Evolutionary conservation across 1,140 invertebrate genomes (phyloP).

Genomic region (Alviniconcha marisindica): DNA sequence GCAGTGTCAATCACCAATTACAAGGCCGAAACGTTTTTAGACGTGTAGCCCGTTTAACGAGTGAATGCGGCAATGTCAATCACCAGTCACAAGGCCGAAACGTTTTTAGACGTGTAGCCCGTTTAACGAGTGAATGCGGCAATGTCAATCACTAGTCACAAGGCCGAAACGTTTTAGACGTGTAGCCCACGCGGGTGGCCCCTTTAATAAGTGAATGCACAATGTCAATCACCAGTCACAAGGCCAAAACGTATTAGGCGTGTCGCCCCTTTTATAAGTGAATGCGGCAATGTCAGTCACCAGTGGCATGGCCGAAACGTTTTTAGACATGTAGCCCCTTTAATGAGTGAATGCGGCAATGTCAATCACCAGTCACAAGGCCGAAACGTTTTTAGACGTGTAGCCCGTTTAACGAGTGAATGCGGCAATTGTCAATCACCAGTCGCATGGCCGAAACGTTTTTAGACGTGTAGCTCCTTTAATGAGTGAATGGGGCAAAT

Average conservation of each 20-base stretch:
- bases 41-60: too few relatives aligned
- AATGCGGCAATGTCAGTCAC: neutral
- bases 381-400: too few relatives aligned
- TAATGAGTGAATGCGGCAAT: neutral
- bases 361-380: too few relatives aligned
- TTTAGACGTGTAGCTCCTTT: neutral
- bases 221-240: neutral
- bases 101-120: too few relatives aligned
- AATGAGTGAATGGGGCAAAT: neutral
- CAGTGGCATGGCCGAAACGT: neutral
- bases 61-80: too few relatives aligned
- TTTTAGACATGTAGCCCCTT: neutral
- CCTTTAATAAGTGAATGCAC: neutral
- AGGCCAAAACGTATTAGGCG: neutral
- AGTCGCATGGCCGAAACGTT: neutral
- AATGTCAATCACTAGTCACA: neutral
- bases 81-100: too few relatives aligned
- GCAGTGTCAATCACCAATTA: neutral
- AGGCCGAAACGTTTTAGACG: neutral
- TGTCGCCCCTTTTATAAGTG: neutral
- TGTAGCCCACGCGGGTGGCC: neutral
- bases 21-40: neutral
- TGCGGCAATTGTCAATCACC: neutral
- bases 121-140: too few relatives aligned
- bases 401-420: neutral